Base-by-base conservation (phyloP, 2,888 invertebrate species). In the Tachina fera region DNA sequence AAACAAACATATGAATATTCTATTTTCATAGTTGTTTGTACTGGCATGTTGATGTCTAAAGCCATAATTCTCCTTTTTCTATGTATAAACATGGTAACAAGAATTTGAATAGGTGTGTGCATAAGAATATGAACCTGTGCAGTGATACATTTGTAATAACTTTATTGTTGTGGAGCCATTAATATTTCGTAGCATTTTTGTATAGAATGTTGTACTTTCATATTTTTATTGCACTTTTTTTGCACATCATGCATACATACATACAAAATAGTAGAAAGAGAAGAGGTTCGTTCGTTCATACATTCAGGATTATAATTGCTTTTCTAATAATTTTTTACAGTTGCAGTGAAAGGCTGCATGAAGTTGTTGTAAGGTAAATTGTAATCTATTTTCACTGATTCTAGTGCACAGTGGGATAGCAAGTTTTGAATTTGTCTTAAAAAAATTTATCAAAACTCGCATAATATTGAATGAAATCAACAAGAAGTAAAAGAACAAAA, bases 291-390 rank as follows among this genome's bases (percentile, higher is more conserved):
- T 31, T 31, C 31, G 31, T 31, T 31, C 6, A 31, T 63, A 56
- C 60, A 68, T 63, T 79, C 43, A 58, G 63, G 41, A 75, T 75
- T 79, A 68, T 79, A 84, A 84, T 84, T 84, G 83, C 83, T 84
- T 79, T 84, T 83, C 49, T 31, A 74, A 70, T 47, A 58, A 31
- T 70, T 68, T 56, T 45, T 45, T 49, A 1, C n/a, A 56, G 3
- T 56, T 63, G 61, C 31, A 51, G 3, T 53, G 22, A 14, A 9
- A 31, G 41, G 58, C 19, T 63, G 22, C 58, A 49, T n/a, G 22
- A 14, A 74, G 19, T 58, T 49, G 43, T 67, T 80, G 49, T 22
- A 39, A 67, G n/a, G 22, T 58, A 41, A 71, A 63, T 56, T 31
- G 31, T 63, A 61, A 16, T 39, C 47, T 70, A 8, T 43, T 51